Evolutionary conservation across 2,888 invertebrate species (phyloP).

Genomic region (Helicoverpa assulta): DNA sequence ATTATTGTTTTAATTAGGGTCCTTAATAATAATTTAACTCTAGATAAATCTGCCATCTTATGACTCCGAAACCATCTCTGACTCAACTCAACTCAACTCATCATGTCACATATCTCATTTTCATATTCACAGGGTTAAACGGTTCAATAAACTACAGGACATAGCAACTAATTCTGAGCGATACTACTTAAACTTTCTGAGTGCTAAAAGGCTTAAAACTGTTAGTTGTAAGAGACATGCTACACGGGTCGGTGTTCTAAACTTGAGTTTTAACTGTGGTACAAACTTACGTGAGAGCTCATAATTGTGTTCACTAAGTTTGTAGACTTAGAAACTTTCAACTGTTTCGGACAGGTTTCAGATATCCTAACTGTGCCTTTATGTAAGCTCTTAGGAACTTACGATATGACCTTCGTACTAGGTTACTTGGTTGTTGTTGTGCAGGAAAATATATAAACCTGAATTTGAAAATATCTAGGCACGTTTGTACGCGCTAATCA

Average conservation of each 20-base stretch:
- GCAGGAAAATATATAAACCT: too few species aligned
- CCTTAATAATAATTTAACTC: too few species aligned
- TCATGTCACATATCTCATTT: constrained; percentile 32
- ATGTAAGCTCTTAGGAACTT: too few species aligned
- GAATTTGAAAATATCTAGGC: too few species aligned
- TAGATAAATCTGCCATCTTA: neutral
- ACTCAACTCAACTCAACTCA: too few species aligned
- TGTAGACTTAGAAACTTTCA: constrained; percentile 42
- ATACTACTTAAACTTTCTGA: constrained; percentile 25
- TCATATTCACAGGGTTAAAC: constrained; percentile 35
- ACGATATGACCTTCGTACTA: too few species aligned
- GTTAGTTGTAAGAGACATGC: constrained; percentile 22
- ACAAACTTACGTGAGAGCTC: constrained; percentile 37
- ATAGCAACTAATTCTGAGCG: constrained; percentile 43
- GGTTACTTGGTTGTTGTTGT: too few species aligned
- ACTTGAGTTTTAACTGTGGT: constrained; percentile 45
- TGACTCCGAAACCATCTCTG: neutral
- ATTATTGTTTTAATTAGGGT: too few species aligned
- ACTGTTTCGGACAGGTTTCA: constrained; percentile 43
- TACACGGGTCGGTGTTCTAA: constrained; percentile 39
- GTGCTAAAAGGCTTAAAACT: constrained; percentile 22
- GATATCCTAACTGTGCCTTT: constrained; percentile 18
- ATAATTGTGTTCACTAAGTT: constrained; percentile 45
- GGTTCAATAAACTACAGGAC: constrained; percentile 43
- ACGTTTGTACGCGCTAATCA: too few species aligned